phyloP scores from a whole-genome alignment of 64 coral and sea anemone genomes.

The Actinia tenebrosa region DNA sequence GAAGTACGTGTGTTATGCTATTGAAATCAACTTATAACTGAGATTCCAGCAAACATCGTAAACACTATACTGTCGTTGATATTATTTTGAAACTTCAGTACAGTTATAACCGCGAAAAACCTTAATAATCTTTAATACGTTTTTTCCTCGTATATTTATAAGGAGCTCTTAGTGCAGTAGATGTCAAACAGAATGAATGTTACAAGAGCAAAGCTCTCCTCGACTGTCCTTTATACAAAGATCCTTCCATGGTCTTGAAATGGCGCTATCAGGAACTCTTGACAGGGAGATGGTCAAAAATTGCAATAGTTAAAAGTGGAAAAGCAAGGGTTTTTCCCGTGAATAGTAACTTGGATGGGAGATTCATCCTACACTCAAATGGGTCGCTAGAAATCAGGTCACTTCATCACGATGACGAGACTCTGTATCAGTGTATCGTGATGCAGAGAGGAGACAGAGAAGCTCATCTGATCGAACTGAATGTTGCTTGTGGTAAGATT shows the following conservation, averaged over 20 bases:
- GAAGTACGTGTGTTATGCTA: no score
- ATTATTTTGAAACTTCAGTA: no score
- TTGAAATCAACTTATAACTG: no score
- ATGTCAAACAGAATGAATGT: not conserved
- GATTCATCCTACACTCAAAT: not conserved
- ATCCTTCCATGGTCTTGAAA: not conserved
- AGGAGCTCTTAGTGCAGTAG: not conserved
- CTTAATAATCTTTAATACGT: no score
- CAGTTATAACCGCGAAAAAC: no score
- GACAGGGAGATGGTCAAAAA: not conserved
- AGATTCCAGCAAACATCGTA: no score
- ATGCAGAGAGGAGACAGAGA: not conserved
- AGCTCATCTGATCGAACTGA: not conserved
- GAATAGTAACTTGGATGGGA: constrained; percentile 2
- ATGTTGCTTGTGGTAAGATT: constrained; percentile 25
- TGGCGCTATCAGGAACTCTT: not conserved
- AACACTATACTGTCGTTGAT: no score
- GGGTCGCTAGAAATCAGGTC: not conserved
- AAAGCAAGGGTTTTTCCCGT: not conserved
- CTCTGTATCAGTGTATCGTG: not conserved
- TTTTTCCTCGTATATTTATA: not conserved
- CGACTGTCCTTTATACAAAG: not conserved
- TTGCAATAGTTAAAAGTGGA: not conserved
- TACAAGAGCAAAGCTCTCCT: not conserved
- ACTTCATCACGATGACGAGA: constrained; percentile 5